phyloP scores from a whole-genome alignment of 1,140 invertebrate genomes.

The Metopolophium dirhodum region DNA sequence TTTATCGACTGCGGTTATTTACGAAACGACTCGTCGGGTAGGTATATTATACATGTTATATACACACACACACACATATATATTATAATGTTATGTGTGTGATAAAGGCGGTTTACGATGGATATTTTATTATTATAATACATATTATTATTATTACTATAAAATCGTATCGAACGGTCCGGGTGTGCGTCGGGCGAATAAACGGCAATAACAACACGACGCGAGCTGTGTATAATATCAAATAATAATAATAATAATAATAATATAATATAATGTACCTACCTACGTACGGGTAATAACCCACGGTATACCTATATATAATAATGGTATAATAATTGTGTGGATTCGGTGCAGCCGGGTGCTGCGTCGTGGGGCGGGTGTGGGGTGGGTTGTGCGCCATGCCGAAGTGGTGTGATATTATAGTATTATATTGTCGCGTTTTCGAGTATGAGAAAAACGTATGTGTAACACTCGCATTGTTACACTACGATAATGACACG shows the following conservation, averaged over 20 bases:
- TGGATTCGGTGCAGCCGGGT: not conserved
- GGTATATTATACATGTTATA: not conserved
- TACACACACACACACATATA: not conserved
- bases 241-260: too few species aligned
- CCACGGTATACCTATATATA: not conserved
- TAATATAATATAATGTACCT: not conserved
- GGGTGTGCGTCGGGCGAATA: not conserved
- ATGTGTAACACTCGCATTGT: not conserved
- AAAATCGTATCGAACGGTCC: not conserved
- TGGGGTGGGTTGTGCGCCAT: not conserved
- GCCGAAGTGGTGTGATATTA: not conserved
- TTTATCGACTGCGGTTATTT: too few species aligned
- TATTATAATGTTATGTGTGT: not conserved
- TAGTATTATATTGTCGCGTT: not conserved
- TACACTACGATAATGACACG: not conserved
- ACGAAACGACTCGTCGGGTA: not conserved
- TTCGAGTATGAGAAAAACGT: not conserved
- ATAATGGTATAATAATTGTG: slow-evolving; percentile 6
- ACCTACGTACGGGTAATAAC: not conserved
- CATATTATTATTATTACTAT: not conserved
- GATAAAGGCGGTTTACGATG: not conserved
- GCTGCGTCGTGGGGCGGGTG: not conserved
- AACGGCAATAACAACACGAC: not conserved
- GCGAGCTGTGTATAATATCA: not conserved
- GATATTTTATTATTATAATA: not conserved